Evolutionary conservation across 2,113 vertebrate genomes (phyloP).

Genomic region (Pampusana beccarii): DNA sequence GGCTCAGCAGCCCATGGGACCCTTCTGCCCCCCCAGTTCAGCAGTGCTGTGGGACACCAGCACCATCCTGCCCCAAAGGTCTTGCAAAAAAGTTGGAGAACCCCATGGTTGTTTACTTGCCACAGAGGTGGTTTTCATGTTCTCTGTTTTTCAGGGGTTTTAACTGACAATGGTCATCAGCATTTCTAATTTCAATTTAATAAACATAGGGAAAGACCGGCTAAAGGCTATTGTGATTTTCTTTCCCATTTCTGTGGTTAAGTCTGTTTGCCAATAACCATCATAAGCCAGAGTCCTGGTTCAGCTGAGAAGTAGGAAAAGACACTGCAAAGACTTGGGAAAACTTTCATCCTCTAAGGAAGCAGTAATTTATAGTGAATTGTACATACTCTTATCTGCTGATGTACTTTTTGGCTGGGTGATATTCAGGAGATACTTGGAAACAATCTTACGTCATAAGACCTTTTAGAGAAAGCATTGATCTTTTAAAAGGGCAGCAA

Average conservation of each 20-base stretch:
- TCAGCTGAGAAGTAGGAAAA: not conserved
- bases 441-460: not conserved
- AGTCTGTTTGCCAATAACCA: not conserved
- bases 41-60: not conserved
- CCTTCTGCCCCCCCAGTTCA: not conserved
- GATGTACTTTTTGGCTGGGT: not conserved
- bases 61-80: rapidly evolving
- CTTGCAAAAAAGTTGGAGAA: not conserved
- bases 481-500: not conserved
- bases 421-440: not conserved
- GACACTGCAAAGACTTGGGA: not conserved
- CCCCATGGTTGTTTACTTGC: not conserved
- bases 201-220: not conserved
- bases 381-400: not conserved
- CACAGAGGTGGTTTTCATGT: not conserved
- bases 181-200: not conserved
- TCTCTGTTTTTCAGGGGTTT: not conserved
- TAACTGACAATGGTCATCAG: not conserved
- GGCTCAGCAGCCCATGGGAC: not conserved
- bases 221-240: not conserved
- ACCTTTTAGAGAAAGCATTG: not conserved
- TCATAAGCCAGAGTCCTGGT: not conserved
- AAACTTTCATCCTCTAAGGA: not conserved
- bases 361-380: not conserved
- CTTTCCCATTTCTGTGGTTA: not conserved